Percentiles rank a stretch among this genome's conserved stretches.
Evolutionary conservation across 2,113 vertebrate genomes (phyloP).

Genomic region (Hemiscyllium ocellatum): DNA sequence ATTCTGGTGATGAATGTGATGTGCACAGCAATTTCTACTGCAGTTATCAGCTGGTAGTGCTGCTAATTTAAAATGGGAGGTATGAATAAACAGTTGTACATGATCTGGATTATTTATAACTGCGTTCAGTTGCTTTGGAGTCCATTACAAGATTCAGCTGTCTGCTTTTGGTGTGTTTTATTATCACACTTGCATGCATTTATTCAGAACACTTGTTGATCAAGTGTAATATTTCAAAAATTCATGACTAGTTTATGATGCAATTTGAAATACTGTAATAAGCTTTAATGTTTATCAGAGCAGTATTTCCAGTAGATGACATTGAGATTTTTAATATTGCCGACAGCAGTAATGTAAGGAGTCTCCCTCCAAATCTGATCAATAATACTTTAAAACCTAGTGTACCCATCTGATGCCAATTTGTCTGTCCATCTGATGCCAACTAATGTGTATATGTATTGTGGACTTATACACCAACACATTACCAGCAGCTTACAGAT

Average conservation of each 20-base stretch:
- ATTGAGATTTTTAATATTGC: not conserved
- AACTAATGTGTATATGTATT: conserved; percentile 12
- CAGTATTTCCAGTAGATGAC: not conserved
- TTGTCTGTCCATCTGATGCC: conserved; percentile 33
- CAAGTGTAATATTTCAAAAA: not conserved
- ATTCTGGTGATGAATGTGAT: conserved; percentile 53
- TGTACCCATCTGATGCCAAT: not conserved
- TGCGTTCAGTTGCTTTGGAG: conserved; percentile 48
- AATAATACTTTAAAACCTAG: not conserved
- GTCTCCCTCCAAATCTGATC: not conserved
- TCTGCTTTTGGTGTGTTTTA: not conserved
- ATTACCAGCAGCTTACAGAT: not conserved
- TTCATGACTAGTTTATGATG: not conserved
- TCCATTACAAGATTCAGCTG: not conserved
- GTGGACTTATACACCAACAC: not conserved
- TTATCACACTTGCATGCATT: not conserved
- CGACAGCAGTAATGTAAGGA: not conserved
- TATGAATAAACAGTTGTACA: conserved; percentile 50
- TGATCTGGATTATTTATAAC: conserved; percentile 59
- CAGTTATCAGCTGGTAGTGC: conserved; percentile 53
- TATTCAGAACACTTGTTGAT: conserved; percentile 28
- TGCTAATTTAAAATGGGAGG: conserved; percentile 48
- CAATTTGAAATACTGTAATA: too few species aligned
- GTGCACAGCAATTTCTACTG: conserved; percentile 51
- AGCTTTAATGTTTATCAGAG: not conserved